Percentiles rank a stretch among this genome's conserved stretches.
Conservation (phyloP, 2,888 invertebrate species). For the Encarsia formosa region DNA sequence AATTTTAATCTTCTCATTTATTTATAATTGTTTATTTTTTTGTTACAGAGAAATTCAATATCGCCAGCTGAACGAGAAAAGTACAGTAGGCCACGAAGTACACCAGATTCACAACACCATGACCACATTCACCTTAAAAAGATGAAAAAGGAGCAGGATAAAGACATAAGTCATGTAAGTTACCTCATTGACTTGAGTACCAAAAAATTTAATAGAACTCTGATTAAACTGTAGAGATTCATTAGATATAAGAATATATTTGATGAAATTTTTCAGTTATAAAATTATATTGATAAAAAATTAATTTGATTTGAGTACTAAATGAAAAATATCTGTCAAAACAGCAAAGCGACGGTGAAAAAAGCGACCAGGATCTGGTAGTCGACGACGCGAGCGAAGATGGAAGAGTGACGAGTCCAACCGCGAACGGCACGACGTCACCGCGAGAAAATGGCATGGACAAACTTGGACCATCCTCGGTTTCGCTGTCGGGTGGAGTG, state of each 20-base stretch:
- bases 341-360: constrained; percentile 77
- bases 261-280: too few species aligned
- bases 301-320: too few species aligned
- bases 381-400: constrained; percentile 94
- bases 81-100: constrained; percentile 72
- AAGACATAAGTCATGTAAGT: constrained; percentile 77
- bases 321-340: too few species aligned
- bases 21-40: constrained; percentile 2
- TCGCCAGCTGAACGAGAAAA: constrained; percentile 74
- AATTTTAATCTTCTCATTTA: not conserved
- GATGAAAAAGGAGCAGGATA: constrained; percentile 65
- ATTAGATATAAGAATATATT: too few species aligned
- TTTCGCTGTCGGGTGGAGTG: constrained; percentile 43
- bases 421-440: constrained; percentile 79
- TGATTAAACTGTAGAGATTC: too few species aligned
- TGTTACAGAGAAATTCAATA: constrained; percentile 75
- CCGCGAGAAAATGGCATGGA: constrained; percentile 83
- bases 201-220: too few species aligned
- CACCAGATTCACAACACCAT: constrained; percentile 64
- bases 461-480: constrained; percentile 57
- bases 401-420: constrained; percentile 67
- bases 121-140: constrained; percentile 72
- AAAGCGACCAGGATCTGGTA: constrained; percentile 87
- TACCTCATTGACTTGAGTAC: too few species aligned
- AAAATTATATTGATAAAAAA: too few species aligned